Conservation (phyloP, 23 tunicate genomes). For the Aplidium turbinatum region DNA sequence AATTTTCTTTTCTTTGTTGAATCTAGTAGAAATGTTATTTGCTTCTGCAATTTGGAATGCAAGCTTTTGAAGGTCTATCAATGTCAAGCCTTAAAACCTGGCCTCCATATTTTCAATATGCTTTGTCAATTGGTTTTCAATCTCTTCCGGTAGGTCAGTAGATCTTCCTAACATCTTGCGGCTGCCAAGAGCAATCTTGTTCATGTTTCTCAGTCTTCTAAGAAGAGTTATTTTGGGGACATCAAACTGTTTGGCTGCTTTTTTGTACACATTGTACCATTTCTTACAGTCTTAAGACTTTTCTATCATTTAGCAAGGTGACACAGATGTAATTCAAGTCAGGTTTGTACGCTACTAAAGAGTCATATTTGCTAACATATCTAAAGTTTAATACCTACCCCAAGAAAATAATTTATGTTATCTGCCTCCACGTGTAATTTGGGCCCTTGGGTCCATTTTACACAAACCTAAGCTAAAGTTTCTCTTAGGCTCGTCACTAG, state of each 20-base stretch:
- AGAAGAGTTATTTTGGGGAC: slow-evolving; percentile 23
- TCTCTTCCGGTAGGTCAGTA: slow-evolving; percentile 24
- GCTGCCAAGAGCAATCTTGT: background rate
- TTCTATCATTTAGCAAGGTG: no score
- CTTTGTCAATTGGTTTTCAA: slow-evolving; percentile 15
- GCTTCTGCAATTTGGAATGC: slow-evolving; percentile 26
- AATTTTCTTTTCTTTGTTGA: slow-evolving; percentile 16
- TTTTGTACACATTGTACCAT: slow-evolving; percentile 11
- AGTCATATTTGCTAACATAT: no score
- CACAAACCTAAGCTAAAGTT: no score
- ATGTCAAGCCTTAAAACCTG: slow-evolving; percentile 26
- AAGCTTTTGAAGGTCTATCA: background rate
- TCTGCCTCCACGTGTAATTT: no score
- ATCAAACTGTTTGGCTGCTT: slow-evolving; percentile 18
- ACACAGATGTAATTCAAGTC: no score
- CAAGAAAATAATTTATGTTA: no score
- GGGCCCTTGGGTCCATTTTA: no score
- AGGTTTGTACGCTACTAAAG: no score
- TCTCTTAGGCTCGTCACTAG: no score
- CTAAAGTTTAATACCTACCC: no score
- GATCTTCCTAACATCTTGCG: background rate
- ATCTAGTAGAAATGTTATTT: slow-evolving; percentile 18
- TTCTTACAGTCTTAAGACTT: no score
- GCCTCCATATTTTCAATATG: slow-evolving; percentile 7
- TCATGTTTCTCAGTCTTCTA: background rate